Percentiles rank a stretch among this genome's conserved stretches.
Conservation (phyloP, 2,797 vertebrate genomes). For the Chelon auratus region DNA sequence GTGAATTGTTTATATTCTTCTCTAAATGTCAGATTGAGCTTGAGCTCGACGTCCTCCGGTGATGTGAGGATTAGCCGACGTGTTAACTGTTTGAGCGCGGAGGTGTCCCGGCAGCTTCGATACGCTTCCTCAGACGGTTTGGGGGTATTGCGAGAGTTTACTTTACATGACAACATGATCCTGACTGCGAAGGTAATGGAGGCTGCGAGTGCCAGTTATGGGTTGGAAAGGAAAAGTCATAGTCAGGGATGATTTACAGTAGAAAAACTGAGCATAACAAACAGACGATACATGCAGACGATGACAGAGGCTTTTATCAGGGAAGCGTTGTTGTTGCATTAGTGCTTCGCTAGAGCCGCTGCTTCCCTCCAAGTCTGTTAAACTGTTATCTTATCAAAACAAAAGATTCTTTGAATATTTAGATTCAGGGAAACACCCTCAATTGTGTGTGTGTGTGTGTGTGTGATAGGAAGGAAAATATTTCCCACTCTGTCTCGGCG, state of each 20-base stretch:
- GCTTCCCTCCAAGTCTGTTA: constrained; percentile 43
- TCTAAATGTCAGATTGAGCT: constrained; percentile 6
- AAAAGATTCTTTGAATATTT: constrained; percentile 77
- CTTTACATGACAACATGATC: constrained; percentile 11
- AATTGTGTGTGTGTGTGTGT: constrained; percentile 38
- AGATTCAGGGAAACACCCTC: constrained; percentile 70
- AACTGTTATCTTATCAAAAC: constrained; percentile 77
- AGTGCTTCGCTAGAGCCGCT: constrained; percentile 37
- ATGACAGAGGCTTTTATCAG: constrained; percentile 39
- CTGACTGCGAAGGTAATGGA: not conserved
- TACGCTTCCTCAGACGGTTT: not conserved
- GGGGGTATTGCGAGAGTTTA: constrained; percentile 11
- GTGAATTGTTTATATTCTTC: too few species aligned
- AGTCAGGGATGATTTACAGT: constrained; percentile 12
- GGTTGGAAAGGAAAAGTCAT: constrained; percentile 15
- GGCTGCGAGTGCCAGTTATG: constrained; percentile 3
- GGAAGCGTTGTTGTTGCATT: constrained; percentile 51
- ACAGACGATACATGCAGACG: not conserved
- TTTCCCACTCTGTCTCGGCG: constrained; percentile 58
- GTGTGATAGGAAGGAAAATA: constrained; percentile 71
- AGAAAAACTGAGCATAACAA: constrained; percentile 10
- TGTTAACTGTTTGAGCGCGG: not conserved
- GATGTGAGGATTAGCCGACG: not conserved
- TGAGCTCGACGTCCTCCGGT: not conserved
- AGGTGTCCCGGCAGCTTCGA: not conserved